Conservation (phyloP, 2,797 vertebrate genomes). For the Sphenopsis melanotis region DNA sequence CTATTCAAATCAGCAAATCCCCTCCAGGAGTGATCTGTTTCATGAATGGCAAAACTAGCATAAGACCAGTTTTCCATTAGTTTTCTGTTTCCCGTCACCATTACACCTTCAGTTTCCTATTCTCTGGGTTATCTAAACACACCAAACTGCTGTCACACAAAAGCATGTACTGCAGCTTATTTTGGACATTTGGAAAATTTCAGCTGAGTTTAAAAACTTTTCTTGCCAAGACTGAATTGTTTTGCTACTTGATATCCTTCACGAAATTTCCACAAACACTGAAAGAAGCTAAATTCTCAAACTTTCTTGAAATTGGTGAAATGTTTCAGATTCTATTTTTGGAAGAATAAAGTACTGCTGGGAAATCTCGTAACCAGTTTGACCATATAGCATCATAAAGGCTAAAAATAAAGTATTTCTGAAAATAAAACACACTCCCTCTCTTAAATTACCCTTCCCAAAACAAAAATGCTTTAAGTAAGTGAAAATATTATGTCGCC, state of each 20-base stretch:
- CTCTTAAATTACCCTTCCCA: background rate
- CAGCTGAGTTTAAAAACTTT: background rate
- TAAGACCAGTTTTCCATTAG: background rate
- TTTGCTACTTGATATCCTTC: fast-evolving
- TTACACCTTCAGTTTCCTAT: background rate
- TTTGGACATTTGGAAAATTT: background rate
- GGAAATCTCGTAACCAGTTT: background rate
- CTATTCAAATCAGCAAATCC: background rate
- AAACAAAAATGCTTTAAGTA: background rate
- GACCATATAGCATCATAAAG: background rate
- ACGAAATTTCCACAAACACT: background rate
- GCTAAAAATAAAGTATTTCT: background rate
- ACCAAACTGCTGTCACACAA: background rate
- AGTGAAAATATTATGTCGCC: background rate
- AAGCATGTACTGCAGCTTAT: background rate
- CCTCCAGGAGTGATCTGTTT: background rate
- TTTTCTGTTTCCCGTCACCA: background rate
- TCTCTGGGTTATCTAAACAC: background rate
- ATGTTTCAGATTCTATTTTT: background rate
- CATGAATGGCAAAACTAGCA: background rate
- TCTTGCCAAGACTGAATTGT: background rate
- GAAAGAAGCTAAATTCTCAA: background rate
- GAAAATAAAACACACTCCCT: background rate
- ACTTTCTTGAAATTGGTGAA: background rate
- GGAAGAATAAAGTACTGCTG: background rate